Base-by-base conservation (phyloP, 2,888 invertebrate genomes). In the Hipparchia semele region DNA sequence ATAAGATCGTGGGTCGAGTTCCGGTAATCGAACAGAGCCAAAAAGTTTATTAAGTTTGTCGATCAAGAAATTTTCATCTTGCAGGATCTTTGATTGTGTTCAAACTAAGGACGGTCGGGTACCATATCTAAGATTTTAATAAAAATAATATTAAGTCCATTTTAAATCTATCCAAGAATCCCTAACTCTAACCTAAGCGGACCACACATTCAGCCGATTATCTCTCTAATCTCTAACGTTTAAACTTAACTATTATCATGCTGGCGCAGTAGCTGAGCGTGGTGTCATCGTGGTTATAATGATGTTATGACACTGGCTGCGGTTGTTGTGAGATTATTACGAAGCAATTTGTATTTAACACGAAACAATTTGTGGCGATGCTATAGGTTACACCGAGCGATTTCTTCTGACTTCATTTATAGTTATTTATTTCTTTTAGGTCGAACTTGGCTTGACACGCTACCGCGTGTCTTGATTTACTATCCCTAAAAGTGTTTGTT, bases 311-410 rank as follows among this genome's bases (percentile, higher is more conserved):
- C 61, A 62, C 46, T 3, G 45, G 46, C 46, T 9, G 49, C 62
- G 7, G 62, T 23, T 7, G 59, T 59, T 10, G 5, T 33, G 59
- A 33, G 23, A 58, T 9, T 58, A 12, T 58, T 23, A 58, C 10
- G 23, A 58, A 58, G 59, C 33, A 59, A 59, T 59, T 59, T 59
- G 59, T 10, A 33, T 54, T 59, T 33, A 8, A 59, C 59, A 59
- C 59, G 59, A 59, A 59, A 59, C 59, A 10, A 59, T 59, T 59
- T 33, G 59, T 59, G 59, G 59, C 33, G 33, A 59, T 58, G 58
- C 23, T 58, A 58, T 59, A 33, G 33, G 33, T 59, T 59, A 23
- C 59, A 33, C 8, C 33, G 33, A 33, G 33, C 10, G 9, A 10
- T 59, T 33, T 33, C 33, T 59, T 10, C 33, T 4, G 59, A 10